Conservation (phyloP, 2,113 vertebrate species). For the Centropus bengalensis region DNA sequence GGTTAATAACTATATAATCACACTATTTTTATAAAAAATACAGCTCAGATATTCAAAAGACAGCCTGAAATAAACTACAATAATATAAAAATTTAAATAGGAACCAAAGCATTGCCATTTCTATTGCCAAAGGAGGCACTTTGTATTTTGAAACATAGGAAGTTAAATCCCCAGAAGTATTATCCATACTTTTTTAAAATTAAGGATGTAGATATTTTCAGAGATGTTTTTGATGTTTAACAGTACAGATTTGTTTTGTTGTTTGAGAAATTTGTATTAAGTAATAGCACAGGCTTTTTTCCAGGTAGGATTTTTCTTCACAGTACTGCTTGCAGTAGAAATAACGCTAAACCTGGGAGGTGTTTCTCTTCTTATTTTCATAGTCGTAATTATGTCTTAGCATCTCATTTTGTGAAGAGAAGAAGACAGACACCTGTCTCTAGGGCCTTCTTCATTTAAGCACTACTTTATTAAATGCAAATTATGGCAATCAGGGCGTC, state of each 20-base stretch:
- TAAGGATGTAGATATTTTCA: constrained; percentile 78
- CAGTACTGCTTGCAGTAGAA: constrained; percentile 73
- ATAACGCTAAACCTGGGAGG: constrained; percentile 39
- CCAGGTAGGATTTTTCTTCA: constrained; percentile 33
- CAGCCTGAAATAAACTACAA: constrained; percentile 66
- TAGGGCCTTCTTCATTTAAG: constrained; percentile 65
- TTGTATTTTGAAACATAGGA: constrained; percentile 73
- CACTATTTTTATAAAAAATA: constrained; percentile 52
- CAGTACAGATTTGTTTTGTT: constrained; percentile 65
- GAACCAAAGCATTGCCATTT: constrained; percentile 79
- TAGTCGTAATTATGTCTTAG: constrained; percentile 76
- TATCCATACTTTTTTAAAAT: constrained; percentile 67
- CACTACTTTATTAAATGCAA: constrained; percentile 70
- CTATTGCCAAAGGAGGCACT: constrained; percentile 78
- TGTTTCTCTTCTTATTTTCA: constrained; percentile 75
- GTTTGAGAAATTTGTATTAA: constrained; percentile 66
- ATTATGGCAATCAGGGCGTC: constrained; percentile 73
- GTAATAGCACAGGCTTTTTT: constrained; percentile 60
- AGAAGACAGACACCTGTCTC: constrained; percentile 57
- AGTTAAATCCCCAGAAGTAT: constrained; percentile 63
- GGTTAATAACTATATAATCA: constrained; percentile 54
- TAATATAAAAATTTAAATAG: constrained; percentile 60
- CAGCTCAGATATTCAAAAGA: constrained; percentile 65
- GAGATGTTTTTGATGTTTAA: constrained; percentile 72
- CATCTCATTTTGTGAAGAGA: constrained; percentile 80